phyloP scores from a whole-genome alignment of 2,797 vertebrate genomes.

The Enteromius argenteus region DNA sequence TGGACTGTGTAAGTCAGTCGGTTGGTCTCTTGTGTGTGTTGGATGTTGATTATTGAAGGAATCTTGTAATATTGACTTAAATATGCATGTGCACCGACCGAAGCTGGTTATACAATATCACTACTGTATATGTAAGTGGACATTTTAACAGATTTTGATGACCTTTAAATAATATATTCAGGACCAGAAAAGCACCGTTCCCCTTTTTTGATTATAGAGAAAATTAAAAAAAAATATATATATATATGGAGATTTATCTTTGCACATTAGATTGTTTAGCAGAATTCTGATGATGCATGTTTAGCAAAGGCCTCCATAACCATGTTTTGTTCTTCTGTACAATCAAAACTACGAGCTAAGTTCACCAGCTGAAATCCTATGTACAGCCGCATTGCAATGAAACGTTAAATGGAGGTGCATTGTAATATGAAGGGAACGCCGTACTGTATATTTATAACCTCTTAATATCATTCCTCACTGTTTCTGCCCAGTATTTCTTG shows the following conservation, averaged over 20 bases:
- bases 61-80: slow-evolving; percentile 42
- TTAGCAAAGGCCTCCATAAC: slow-evolving; percentile 2
- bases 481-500: slow-evolving; percentile 58
- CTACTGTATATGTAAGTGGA: slow-evolving; percentile 1
- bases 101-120: slow-evolving; percentile 18
- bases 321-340: slow-evolving; percentile 7
- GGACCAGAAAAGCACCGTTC: not conserved
- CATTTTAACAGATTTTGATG: slow-evolving; percentile 10
- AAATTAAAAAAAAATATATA: not conserved
- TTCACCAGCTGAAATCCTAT: not conserved
- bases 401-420: slow-evolving; percentile 6
- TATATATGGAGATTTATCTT: not conserved
- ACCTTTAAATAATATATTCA: slow-evolving; percentile 37
- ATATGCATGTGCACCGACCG: slow-evolving; percentile 41
- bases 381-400: not conserved
- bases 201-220: not conserved
- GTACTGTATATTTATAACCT: slow-evolving; percentile 68
- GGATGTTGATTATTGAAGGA: slow-evolving; percentile 43
- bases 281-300: slow-evolving; percentile 9
- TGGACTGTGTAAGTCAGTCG: slow-evolving; percentile 58
- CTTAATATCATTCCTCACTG: slow-evolving; percentile 64
- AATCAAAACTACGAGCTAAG: not conserved
- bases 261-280: slow-evolving; percentile 15
- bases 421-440: slow-evolving; percentile 58
- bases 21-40: slow-evolving; percentile 60